Evolutionary conservation across 2,888 invertebrate genomes (phyloP).

Genomic region (Luperina nickerlii): DNA sequence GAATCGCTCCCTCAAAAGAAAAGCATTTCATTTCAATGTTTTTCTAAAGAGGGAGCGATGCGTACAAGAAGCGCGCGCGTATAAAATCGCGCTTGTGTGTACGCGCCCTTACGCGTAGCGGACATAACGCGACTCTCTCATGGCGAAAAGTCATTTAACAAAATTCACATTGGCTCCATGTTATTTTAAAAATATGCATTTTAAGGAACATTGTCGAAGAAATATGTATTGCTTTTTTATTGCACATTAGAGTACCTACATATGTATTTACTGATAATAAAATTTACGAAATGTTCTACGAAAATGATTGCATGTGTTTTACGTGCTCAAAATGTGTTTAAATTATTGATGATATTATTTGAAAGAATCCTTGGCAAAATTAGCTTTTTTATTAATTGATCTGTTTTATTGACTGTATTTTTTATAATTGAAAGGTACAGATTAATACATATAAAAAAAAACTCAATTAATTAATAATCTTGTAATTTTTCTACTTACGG

Average conservation of each 20-base stretch:
- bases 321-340: not conserved
- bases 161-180: not conserved
- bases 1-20: too few species aligned
- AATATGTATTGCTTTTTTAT: not conserved
- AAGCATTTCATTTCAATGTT: too few species aligned
- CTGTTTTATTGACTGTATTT: not conserved
- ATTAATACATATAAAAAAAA: too few species aligned
- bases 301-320: not conserved
- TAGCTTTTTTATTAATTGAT: not conserved
- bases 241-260: not conserved
- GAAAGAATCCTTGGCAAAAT: not conserved
- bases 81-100: too few species aligned
- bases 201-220: not conserved
- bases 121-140: too few species aligned
- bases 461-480: too few species aligned
- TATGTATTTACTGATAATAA: not conserved
- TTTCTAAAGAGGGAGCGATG: too few species aligned
- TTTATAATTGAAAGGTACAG: not conserved
- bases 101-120: too few species aligned
- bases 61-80: too few species aligned
- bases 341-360: not conserved
- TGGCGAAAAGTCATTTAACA: too few species aligned
- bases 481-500: not conserved
- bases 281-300: not conserved
- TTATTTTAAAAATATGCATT: not conserved